These are phyloP conservation scores for Onychorhynchus coronatus DNA, from an alignment of 2,113 vertebrate genomes.

Conservation along the genomic window DNA sequence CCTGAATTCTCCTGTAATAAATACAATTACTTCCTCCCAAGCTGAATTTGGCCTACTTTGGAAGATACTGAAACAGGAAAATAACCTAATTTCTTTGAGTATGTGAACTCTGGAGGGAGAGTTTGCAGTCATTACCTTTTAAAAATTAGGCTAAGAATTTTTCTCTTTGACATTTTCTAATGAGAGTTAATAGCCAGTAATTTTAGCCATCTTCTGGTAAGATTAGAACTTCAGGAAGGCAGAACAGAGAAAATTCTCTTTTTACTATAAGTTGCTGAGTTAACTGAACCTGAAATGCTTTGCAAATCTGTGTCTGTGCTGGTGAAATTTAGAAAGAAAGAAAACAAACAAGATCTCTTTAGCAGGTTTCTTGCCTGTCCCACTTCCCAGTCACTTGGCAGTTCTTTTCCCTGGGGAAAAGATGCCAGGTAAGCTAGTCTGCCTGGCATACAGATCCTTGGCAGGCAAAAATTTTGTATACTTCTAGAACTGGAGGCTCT, in stretches of 20 bases:
- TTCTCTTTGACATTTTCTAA: slow-evolving; percentile 17
- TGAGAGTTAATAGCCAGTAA: not conserved
- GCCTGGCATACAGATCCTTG: not conserved
- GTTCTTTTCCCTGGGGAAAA: not conserved
- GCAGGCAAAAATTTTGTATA: not conserved
- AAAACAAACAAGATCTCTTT: not conserved
- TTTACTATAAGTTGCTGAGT: not conserved
- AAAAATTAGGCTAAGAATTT: slow-evolving; percentile 26
- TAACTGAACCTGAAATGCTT: not conserved
- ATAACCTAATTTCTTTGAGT: slow-evolving; percentile 14
- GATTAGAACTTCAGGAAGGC: not conserved
- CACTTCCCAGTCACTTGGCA: not conserved
- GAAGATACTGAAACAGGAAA: not conserved
- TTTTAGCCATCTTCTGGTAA: not conserved
- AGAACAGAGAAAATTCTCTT: not conserved
- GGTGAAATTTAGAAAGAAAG: not conserved
- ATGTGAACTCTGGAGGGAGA: not conserved
- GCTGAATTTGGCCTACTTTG: not conserved
- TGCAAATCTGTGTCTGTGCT: not conserved
- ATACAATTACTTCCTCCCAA: not conserved
- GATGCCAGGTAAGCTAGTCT: not conserved
- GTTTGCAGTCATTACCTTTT: slow-evolving; percentile 11
- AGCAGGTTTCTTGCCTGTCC: not conserved
- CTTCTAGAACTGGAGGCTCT: not conserved
- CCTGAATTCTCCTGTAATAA: not conserved